Percentiles rank a stretch among this genome's conserved stretches.
Evolutionary conservation across 92 coral and sea anemone genomes (phyloP).

Genomic region (Galaxea fascicularis): DNA sequence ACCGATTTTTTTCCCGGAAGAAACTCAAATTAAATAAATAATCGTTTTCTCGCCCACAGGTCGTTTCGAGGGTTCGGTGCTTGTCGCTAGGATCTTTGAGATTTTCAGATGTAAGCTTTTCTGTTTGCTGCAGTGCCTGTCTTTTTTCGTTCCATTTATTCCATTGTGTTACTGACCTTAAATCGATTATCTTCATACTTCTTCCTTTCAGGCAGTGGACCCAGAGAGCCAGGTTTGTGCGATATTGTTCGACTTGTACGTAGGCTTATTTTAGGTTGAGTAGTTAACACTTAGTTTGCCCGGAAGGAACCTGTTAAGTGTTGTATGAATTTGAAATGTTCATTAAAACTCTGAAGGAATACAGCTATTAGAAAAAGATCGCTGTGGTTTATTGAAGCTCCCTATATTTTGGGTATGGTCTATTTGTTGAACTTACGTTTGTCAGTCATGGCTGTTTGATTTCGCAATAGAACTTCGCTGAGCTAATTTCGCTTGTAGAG

Average conservation of each 20-base stretch:
- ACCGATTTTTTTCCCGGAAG: not conserved
- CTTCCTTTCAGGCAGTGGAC: not conserved
- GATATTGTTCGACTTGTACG: not conserved
- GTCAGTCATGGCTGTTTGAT: too few relatives aligned
- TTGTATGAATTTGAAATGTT: too few relatives aligned
- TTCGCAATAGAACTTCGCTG: too few relatives aligned
- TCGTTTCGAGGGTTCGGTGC: not conserved
- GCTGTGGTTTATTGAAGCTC: too few relatives aligned
- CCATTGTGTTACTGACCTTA: not conserved
- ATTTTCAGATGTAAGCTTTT: conserved; percentile 31
- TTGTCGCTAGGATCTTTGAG: conserved; percentile 31
- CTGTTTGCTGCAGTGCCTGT: too few relatives aligned
- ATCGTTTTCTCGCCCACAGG: conserved; percentile 3
- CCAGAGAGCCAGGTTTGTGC: conserved; percentile 18
- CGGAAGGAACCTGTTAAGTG: too few relatives aligned
- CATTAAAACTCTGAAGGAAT: too few relatives aligned
- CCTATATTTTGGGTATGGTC: too few relatives aligned
- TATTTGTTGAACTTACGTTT: too few relatives aligned
- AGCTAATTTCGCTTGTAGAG: too few relatives aligned
- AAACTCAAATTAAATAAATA: conserved; percentile 1
- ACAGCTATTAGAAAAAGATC: too few relatives aligned
- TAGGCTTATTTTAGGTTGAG: not conserved
- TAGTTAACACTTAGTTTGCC: not conserved
- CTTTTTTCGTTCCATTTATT: not conserved
- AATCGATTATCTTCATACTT: not conserved